These are phyloP conservation scores for Idris sp. DNA, from an alignment of 1,140 invertebrate genomes.

Conservation along the genomic window DNA sequence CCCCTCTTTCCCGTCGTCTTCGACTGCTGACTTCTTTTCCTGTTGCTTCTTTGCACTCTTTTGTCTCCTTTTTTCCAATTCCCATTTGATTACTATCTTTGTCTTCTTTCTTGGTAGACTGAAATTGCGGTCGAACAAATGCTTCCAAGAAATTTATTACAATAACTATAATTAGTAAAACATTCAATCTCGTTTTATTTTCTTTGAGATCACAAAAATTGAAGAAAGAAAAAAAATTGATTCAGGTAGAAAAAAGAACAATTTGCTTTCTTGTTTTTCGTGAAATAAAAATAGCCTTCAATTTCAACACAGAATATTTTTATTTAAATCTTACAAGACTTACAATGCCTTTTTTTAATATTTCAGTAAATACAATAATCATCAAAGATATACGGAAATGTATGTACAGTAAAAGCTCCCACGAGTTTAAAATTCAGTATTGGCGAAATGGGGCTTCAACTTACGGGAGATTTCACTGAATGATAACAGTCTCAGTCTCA, in stretches of 20 bases:
- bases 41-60: conserved; percentile 49
- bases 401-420: neutral
- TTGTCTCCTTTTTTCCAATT: conserved; percentile 55
- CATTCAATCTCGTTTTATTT: conserved; percentile 12
- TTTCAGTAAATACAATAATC: conserved; percentile 8
- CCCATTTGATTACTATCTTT: conserved; percentile 54
- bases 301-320: conserved; percentile 41
- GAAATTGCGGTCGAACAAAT: conserved; percentile 68
- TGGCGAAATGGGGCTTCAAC: neutral
- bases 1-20: conserved; percentile 39
- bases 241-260: too few relatives aligned
- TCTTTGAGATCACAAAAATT: conserved; percentile 1
- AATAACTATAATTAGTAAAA: conserved; percentile 72
- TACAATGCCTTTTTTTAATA: conserved; percentile 19
- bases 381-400: conserved; percentile 12
- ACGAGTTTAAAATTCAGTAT: too few relatives aligned
- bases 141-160: conserved; percentile 68
- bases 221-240: too few relatives aligned
- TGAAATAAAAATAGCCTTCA: neutral
- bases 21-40: conserved; percentile 59
- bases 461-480: conserved; percentile 18
- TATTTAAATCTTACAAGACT: conserved; percentile 26
- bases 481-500: conserved; percentile 27
- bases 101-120: conserved; percentile 68
- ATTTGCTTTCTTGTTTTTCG: too few relatives aligned